Percentiles rank a stretch among this genome's conserved stretches.
phyloP scores from a whole-genome alignment of 2,113 vertebrate species.

The Ellobius talpinus region DNA sequence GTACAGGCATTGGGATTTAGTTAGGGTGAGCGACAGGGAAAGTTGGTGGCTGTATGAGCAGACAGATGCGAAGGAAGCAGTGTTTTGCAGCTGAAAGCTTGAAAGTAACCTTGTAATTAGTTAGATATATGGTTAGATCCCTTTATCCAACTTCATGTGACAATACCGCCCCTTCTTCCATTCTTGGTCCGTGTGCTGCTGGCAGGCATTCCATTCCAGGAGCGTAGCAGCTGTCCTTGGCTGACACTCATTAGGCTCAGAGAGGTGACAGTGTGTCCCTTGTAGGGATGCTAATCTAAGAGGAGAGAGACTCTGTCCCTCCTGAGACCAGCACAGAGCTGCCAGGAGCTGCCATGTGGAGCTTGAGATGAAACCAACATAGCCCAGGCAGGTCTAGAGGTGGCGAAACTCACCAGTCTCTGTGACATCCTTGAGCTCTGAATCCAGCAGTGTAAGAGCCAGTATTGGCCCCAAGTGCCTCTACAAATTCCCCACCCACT shows the following conservation, averaged over 20 bases:
- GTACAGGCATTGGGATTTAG: not conserved
- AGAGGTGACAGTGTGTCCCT: not conserved
- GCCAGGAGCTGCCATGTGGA: not conserved
- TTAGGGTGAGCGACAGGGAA: not conserved
- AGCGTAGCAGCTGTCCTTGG: not conserved
- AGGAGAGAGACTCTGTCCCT: not conserved
- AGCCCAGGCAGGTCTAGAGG: not conserved
- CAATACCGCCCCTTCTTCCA: not conserved
- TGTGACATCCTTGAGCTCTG: not conserved
- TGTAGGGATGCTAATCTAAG: not conserved
- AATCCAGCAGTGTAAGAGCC: not conserved
- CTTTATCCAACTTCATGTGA: not conserved
- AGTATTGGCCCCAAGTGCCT: not conserved
- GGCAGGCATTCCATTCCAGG: not conserved
- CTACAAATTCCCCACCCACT: not conserved
- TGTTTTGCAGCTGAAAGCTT: not conserved
- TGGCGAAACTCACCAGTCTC: not conserved
- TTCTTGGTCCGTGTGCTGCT: not conserved
- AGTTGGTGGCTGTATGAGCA: not conserved
- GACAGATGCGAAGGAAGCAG: not conserved
- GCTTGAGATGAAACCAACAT: not conserved
- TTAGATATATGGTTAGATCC: not conserved
- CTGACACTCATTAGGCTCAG: not conserved
- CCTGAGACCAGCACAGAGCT: not conserved
- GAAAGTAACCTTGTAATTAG: not conserved